Evolutionary conservation across 2,888 invertebrate genomes (phyloP), one percentile per base, ranked within the genome.

Genomic region (Metalampra italica): DNA sequence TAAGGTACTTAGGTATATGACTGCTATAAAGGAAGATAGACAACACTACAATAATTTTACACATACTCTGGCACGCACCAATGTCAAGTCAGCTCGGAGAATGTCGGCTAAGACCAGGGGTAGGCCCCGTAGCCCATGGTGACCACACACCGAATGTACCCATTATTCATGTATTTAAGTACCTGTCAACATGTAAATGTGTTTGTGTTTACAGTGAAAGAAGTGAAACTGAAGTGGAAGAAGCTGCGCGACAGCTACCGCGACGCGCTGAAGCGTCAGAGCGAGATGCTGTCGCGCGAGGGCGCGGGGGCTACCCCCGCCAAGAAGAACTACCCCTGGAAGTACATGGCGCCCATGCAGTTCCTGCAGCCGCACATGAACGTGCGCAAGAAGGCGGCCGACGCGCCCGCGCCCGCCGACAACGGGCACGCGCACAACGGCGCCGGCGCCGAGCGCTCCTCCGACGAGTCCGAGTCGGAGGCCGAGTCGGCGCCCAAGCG

Each of bases 361-460:
- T 88, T 88, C 72, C 75, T 88, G 59, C 87, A 85, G 71, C 88
- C 88, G 43, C 79, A 87, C 73, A 88, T 88, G 88, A 78, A 74
- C 63, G 78, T 74, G 54, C 74, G 85, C 52, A 83, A 83, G 70
- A 83, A 83, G 70, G 68, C 71, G 29, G 57, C 66, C 7, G 75
- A 71, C 50, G 63, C 68, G 36, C 62, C 68, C 11, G n/a, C 36
- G n/a, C 36, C 22, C n/a, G 36, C n/a, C 7, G 9, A 3, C 34
- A 11, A 3, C 34, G 9, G 34, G n/a, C 36, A n/a, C n/a, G 36
- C n/a, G 1, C 36, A 1, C 36, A n/a, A 1, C 36, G 2, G 36
- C 29, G 54, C 12, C 57, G 62, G 44, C 53, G 14, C 29, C 66
- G 47, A 58, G 30, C 62, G 61, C 50, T 56, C 65, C 29, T 63